These are phyloP conservation scores for Trichogramma pretiosum DNA, from an alignment of 1,140 invertebrate genomes.

Conservation along the genomic window DNA sequence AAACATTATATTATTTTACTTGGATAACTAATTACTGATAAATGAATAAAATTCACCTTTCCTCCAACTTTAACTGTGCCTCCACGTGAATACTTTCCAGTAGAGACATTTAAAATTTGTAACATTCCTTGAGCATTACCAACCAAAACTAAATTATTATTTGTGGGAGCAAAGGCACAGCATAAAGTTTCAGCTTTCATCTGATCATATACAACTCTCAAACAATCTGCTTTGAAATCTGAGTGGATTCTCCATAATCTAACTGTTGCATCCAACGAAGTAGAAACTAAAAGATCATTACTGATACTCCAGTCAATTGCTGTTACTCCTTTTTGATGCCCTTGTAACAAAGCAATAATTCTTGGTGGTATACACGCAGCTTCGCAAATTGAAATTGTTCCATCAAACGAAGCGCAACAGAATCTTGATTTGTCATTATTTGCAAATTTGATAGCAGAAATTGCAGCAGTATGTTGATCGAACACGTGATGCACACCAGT, in stretches of 20 bases:
- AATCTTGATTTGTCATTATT: constrained; percentile 76
- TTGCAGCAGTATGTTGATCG: constrained; percentile 69
- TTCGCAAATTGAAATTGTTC: constrained; percentile 73
- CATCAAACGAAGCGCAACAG: constrained; percentile 74
- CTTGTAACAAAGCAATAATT: constrained; percentile 64
- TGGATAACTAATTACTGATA: too few relatives aligned
- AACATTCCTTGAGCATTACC: constrained; percentile 71
- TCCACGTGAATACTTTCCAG: constrained; percentile 69
- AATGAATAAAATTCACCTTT: constrained; percentile 42
- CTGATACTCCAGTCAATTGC: constrained; percentile 78
- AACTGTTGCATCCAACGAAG: constrained; percentile 66
- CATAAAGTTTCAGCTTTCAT: constrained; percentile 57
- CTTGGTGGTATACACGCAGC: constrained; percentile 52
- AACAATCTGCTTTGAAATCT: constrained; percentile 43
- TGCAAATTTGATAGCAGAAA: constrained; percentile 79
- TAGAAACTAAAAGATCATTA: constrained; percentile 75
- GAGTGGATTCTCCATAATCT: constrained; percentile 61
- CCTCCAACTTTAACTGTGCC: constrained; percentile 68
- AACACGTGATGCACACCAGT: constrained; percentile 80
- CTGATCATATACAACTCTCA: constrained; percentile 59
- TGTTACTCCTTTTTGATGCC: constrained; percentile 67
- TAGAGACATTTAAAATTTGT: constrained; percentile 76
- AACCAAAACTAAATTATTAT: constrained; percentile 81
- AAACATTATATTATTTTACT: not conserved
- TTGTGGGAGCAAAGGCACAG: constrained; percentile 75